Evolutionary conservation across 1,140 invertebrate species (phyloP), one percentile per base, ranked within the genome.

Genomic region (Tachypleus tridentatus): DNA sequence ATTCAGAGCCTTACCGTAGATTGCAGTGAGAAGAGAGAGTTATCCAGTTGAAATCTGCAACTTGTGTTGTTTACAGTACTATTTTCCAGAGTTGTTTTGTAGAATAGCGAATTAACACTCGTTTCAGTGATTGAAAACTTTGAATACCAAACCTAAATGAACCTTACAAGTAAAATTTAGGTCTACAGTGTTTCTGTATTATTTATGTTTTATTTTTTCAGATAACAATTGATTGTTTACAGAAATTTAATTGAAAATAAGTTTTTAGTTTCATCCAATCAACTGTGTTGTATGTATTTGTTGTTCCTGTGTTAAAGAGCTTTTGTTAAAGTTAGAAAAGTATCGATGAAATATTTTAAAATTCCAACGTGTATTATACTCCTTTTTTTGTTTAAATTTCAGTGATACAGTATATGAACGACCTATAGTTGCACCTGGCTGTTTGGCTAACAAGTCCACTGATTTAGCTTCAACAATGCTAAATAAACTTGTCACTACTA

Each of bases 391-490:
- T 29, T 29, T 2, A 29, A n/a, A 29, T 29, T 61, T 58, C n/a
- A 66, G 65, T 58, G 65, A 5, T 8, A 29, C 51, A 29, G 65
- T 67, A 3, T 67, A 61, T 64, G 65, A 56, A 9, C 56, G 62
- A 49, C 62, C 59, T 8, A 49, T 67, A 9, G 5, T 67, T 29
- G 65, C 65, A 50, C 65, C 65, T 57, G 65, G 65, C 10, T 67
- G 65, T 53, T 5, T 67, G 49, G 62, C 52, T 61, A 62, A 67
- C 47, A 67, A 52, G 61, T 61, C 11, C 47, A 61, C 52, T 56
- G 10, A 62, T 52, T 53, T 10, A 29, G 65, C 60, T 58, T 50
- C 58, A 49, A n/a, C 9, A 9, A 9, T 9, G 11, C 56, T 64
- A 4, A 60, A 67, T 61, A 51, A 53, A 5, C 58, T 67, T 64